Evolutionary conservation across 2,888 invertebrate genomes (phyloP).

Genomic region (Anagyrus pseudococci): DNA sequence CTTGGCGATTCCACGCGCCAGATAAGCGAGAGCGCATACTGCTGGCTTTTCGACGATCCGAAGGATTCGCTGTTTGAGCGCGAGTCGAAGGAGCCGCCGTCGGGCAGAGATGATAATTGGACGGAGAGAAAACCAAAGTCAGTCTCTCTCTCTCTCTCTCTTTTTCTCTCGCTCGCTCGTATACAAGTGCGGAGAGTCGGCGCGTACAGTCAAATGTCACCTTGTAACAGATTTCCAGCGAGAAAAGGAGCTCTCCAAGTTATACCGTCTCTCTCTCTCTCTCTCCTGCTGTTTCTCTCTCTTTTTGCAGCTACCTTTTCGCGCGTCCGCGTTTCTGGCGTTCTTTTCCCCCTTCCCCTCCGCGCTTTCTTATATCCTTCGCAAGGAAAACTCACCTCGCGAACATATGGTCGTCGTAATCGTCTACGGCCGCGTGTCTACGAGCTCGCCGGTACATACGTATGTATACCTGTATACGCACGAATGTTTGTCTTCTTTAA

Average conservation of each 20-base stretch:
- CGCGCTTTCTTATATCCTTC: too few species aligned
- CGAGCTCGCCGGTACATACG: too few species aligned
- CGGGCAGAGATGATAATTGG: background rate
- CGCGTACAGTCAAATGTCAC: constrained; percentile 39
- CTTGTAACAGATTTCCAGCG: constrained; percentile 40
- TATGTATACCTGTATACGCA: too few species aligned
- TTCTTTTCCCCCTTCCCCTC: background rate
- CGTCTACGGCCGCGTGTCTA: too few species aligned
- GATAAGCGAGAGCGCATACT: constrained; percentile 13
- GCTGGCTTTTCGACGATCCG: too few species aligned
- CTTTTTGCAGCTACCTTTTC: background rate
- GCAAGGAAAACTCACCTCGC: too few species aligned
- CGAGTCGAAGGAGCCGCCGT: constrained; percentile 4
- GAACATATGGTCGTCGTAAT: too few species aligned
- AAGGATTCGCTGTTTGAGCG: constrained; percentile 21
- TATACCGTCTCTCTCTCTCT: background rate
- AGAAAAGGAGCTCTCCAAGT: constrained; percentile 15
- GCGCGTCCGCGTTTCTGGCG: background rate
- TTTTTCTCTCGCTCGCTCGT: too few species aligned
- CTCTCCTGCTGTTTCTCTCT: background rate
- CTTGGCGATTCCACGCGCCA: constrained; percentile 20
- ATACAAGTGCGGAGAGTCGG: constrained; percentile 10
- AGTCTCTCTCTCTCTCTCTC: too few species aligned
- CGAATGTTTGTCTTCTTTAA: too few species aligned
- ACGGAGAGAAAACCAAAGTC: constrained; percentile 1